Base-by-base conservation (phyloP, 2,113 vertebrate genomes). In the Sebastes schlegelii region DNA sequence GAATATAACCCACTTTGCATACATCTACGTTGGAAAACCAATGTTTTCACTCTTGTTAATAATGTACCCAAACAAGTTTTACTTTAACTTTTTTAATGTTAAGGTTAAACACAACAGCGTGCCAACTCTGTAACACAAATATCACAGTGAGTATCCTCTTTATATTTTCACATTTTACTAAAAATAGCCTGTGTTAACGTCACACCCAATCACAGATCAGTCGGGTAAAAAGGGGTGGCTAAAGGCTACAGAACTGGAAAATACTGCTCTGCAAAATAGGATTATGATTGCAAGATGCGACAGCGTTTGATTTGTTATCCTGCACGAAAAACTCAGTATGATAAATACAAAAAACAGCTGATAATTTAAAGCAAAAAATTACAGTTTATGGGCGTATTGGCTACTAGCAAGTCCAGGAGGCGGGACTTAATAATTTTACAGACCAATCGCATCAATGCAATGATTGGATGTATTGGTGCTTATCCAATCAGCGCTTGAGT, bases 111-210 rank as follows among this genome's bases (percentile, higher is more conserved):
- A 48, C 14, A 68, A 17, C 5, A 42, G 5, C 14, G 46, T 71
- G 40, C 17, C n/a, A 84, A 14, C 58, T 65, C 16, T 76, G 34
- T 43, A 69, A 77, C 79, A 82, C 58, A 72, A 85, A 72, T 84
- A 52, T 74, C 21, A 71, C 9, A 48, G 34, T 79, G 71, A 86
- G 86, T 92, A 86, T 85, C 42, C 54, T 81, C 77, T 88, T 34
- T 86, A 88, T 92, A 93, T 92, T 93, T 92, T 94, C 85, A 87
- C 89, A 92, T 91, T 88, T 89, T 84, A 91, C 95, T 95, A 95
- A 93, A 96, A 95, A 95, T 96, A 96, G 93, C 88, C 48, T 46
- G 45, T 70, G 72, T 79, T 88, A 90, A 83, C 91, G 88, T 93
- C 90, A 93, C 90, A 88, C 82, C 96, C 95, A 94, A 95, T 96